Percentiles rank a stretch among this genome's conserved stretches.
Conservation (phyloP, 2,113 vertebrate species). For the Coryphaenoides rupestris region DNA sequence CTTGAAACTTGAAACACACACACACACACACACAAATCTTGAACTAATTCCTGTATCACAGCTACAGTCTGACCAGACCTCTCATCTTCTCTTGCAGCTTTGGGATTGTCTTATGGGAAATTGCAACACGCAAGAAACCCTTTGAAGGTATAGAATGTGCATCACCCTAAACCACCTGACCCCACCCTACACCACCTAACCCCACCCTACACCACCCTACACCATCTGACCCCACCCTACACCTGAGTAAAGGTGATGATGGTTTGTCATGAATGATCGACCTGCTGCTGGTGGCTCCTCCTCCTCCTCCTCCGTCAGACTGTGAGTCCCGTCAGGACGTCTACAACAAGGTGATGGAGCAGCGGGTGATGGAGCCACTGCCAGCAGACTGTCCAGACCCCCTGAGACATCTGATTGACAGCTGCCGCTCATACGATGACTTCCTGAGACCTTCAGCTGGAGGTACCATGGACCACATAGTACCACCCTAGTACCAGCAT, state of each 20-base stretch:
- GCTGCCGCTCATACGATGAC: slow-evolving; percentile 65
- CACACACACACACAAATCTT: too few species aligned
- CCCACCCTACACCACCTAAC: neutral
- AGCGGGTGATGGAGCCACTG: slow-evolving; percentile 57
- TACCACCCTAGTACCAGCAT: too few species aligned
- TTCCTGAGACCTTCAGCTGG: slow-evolving; percentile 75
- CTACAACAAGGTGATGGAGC: slow-evolving; percentile 57
- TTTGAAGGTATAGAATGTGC: slow-evolving; percentile 72
- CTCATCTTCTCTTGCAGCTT: slow-evolving; percentile 73
- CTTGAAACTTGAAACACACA: too few species aligned
- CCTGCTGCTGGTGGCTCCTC: too few species aligned
- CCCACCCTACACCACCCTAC: neutral
- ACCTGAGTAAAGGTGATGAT: neutral
- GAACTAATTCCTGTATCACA: too few species aligned
- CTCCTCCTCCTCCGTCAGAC: slow-evolving; percentile 51
- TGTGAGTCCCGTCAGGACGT: slow-evolving; percentile 49
- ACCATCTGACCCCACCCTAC: neutral
- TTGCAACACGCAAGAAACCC: slow-evolving; percentile 74
- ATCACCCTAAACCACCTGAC: too few species aligned
- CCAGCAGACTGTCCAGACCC: slow-evolving; percentile 69
- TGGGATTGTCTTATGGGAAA: slow-evolving; percentile 87
- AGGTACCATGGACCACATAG: slow-evolving; percentile 53
- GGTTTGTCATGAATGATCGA: too few species aligned
- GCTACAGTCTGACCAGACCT: too few species aligned
- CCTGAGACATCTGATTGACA: slow-evolving; percentile 65